Base-by-base conservation (phyloP, 2,113 vertebrate species). In the Leucosticte australis region DNA sequence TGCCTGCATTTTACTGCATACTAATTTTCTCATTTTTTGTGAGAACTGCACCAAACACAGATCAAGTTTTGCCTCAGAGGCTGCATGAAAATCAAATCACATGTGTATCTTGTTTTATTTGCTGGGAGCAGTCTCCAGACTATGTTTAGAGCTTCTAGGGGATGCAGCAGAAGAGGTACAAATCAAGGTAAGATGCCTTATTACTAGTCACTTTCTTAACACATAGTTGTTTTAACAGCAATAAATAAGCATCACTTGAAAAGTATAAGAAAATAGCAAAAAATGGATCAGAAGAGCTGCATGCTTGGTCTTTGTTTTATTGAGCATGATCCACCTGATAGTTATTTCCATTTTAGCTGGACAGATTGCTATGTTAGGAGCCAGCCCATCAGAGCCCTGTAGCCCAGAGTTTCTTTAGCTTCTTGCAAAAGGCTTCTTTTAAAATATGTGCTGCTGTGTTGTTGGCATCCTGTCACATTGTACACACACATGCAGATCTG, bases 21-120 rank as follows among this genome's bases (percentile, higher is more conserved):
- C 30, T 95, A 94, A 90, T 95, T 92, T 59, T 87, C 18, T 91
- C 20, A 11, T 79, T 57, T 87, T 95, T 76, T 76, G 39, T 77
- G 67, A 80, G 64, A 86, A 73, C 39, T 28, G 64, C 56, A 69
- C 94, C 68, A 95, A 88, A 90, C 33, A 67, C 27, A 70, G 64
- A 91, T 44, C 47, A 67, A 83, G 44, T 88, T 81, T 64, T 59
- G 64, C 83, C 76, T 88, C 49, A 84, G 87, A 79, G 44, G 41
- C 57, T 73, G 41, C 39, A 81, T 41, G 64, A 83, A 92, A 96
- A 94, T 74, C 67, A 77, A 70, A 75, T 56, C 52, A 71, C 0
- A 1, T 41, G 17, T 44, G 33, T 55, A 35, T 73, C 31, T 42
- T 74, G 16, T 50, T 67, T 87, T 49, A 30, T 60, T 78, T 78